A percentile compares a stretch with the other conserved stretches of the same genome.
Conservation (phyloP, 2,113 vertebrate species). For the Semnopithecus entellus region DNA sequence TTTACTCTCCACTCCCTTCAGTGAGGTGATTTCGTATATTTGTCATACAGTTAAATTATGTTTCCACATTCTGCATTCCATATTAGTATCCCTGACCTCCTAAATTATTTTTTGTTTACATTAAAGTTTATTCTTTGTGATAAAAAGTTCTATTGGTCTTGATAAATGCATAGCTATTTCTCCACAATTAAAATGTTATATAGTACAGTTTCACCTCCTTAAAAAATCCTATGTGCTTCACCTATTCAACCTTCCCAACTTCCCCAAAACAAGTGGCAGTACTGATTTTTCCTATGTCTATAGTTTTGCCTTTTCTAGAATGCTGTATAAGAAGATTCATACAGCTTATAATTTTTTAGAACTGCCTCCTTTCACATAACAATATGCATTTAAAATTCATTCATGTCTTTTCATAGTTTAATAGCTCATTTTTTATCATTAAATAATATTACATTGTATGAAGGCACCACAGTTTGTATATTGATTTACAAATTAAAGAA, state of each 20-base stretch:
- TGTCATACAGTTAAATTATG: not conserved
- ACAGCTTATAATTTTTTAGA: not conserved
- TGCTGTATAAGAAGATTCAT: not conserved
- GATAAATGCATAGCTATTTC: not conserved
- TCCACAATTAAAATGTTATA: not conserved
- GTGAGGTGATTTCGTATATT: not conserved
- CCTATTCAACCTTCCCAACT: not conserved
- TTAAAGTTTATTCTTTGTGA: not conserved
- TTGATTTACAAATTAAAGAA: not conserved
- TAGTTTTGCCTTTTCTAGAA: not conserved
- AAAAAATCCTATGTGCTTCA: not conserved
- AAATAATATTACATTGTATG: not conserved
- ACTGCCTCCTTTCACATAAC: not conserved
- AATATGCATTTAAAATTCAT: not conserved
- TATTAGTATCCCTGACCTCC: not conserved
- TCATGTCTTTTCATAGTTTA: not conserved
- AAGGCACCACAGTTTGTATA: not conserved
- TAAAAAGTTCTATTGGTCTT: not conserved
- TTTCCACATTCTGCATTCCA: not conserved
- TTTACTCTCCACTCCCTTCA: not conserved
- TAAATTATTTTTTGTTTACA: not conserved
- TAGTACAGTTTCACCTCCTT: not conserved
- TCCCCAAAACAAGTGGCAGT: not conserved
- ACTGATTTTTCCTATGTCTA: not conserved
- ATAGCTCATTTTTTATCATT: not conserved